Evolutionary conservation across 2,797 vertebrate genomes (phyloP), one percentile per base, ranked within the genome.

Genomic region (Brachyalestes nurse): DNA sequence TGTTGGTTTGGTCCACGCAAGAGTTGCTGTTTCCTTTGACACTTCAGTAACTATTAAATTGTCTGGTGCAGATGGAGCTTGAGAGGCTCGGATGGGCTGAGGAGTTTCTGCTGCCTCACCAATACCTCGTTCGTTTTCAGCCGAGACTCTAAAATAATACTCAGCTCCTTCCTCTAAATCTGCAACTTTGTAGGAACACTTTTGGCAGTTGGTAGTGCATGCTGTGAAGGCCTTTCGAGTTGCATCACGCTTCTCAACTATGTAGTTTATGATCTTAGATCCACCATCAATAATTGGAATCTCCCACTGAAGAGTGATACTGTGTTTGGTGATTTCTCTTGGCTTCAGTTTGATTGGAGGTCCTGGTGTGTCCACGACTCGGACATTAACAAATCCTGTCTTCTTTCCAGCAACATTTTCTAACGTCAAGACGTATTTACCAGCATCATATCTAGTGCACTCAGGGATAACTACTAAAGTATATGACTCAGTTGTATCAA

Each of bases 351-450:
- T 97, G 78, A 97, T 92, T 86, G 98, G 97, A 14, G 98, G 97
- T 72, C 98, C 98, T 83, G 98, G 98, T 21, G 98, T 96, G 90
- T 99, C 98, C 86, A 99, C 91, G 88, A 99, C 97, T 89, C 93
- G 96, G 9, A 99, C 98, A 70, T 98, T 99, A 78, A 99, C 96
- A 87, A 99, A 99, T 78, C 97, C 98, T 75, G 95, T 96, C 91
- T 98, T 99, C 91, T 97, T 99, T 85, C 98, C 98, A 89, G 97
- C 97, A 77, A 96, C 95, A 76, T 99, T 99, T 93, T 99, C 98
- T 86, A 99, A 93, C 78, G 94, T 96, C 87, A 99, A 96, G 76
- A 97, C 78, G 10, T 97, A 99, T 90, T 99, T 99, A 84, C 98
- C 98, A 72, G 97, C 96, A 90, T 99, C 98, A 0, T 99, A 97